These are phyloP conservation scores for Willowsia nigromaculata DNA, from an alignment of 2,888 invertebrate species.

Conservation along the genomic window DNA sequence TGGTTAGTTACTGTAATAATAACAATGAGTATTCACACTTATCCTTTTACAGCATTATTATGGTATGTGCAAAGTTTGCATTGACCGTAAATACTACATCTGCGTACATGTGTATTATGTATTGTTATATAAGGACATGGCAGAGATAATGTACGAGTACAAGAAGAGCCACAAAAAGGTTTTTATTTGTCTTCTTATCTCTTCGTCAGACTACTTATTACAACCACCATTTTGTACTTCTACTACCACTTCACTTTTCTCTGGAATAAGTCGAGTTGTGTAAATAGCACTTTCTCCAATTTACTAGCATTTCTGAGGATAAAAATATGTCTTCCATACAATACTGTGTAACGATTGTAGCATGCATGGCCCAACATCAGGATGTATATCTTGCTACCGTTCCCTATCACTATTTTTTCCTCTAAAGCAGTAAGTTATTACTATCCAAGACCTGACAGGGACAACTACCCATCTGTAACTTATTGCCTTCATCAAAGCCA, in stretches of 20 bases:
- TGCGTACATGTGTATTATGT: not conserved
- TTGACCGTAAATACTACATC: not conserved
- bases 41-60: not conserved
- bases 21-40: not conserved
- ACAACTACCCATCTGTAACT: slow-evolving; percentile 63
- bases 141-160: not conserved
- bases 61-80: not conserved
- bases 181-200: slow-evolving; percentile 63
- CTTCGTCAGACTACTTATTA: slow-evolving; percentile 52
- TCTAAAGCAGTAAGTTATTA: slow-evolving; percentile 49
- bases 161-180: slow-evolving; percentile 12
- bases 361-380: too few relatives aligned
- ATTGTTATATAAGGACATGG: not conserved
- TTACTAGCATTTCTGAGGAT: not conserved
- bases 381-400: not conserved
- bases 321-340: too few relatives aligned
- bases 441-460: slow-evolving; percentile 47
- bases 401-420: not conserved
- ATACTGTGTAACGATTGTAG: too few relatives aligned
- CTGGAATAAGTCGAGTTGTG: too few relatives aligned
- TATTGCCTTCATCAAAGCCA: slow-evolving; percentile 55
- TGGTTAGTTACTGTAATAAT: not conserved
- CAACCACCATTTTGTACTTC: slow-evolving; percentile 46
- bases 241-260: not conserved
- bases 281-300: slow-evolving; percentile 17